A percentile compares a stretch with the other conserved stretches of the same genome.
phyloP scores from a whole-genome alignment of 2,888 invertebrate species.

The Agriopis leucophaearia region DNA sequence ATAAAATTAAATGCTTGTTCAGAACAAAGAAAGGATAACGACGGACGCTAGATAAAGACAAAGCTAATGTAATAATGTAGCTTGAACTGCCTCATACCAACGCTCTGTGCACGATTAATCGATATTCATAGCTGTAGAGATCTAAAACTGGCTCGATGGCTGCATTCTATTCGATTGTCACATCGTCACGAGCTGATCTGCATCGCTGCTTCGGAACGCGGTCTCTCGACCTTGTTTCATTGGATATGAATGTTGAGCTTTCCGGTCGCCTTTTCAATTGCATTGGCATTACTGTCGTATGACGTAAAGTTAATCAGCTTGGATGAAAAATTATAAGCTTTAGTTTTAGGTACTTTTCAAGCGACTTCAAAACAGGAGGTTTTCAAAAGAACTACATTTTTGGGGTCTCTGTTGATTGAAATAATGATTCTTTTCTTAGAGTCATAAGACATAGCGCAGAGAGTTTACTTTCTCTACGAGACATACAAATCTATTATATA shows the following conservation, averaged over 20 bases:
- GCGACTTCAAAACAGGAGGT: no score
- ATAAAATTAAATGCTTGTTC: no score
- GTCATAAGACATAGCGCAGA: no score
- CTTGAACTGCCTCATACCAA: not conserved
- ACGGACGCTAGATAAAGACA: no score
- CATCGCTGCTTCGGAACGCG: constrained; percentile 51
- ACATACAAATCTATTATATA: no score
- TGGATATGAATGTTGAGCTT: constrained; percentile 38
- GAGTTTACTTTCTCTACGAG: no score
- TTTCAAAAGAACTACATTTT: no score
- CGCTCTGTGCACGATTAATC: not conserved
- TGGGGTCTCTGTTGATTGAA: no score
- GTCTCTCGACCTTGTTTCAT: constrained; percentile 55
- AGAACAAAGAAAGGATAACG: no score
- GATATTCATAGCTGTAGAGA: not conserved
- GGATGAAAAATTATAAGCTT: not conserved
- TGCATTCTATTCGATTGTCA: constrained; percentile 43
- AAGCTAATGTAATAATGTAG: not conserved
- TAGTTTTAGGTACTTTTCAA: not conserved
- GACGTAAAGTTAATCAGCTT: constrained; percentile 3
- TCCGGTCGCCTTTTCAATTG: constrained; percentile 32
- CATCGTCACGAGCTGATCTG: constrained; percentile 47
- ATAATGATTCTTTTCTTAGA: no score
- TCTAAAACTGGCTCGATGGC: constrained; percentile 15
- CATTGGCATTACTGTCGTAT: constrained; percentile 6